phyloP scores from a whole-genome alignment of 1,140 invertebrate species.

The Cyclargus thomasi region DNA sequence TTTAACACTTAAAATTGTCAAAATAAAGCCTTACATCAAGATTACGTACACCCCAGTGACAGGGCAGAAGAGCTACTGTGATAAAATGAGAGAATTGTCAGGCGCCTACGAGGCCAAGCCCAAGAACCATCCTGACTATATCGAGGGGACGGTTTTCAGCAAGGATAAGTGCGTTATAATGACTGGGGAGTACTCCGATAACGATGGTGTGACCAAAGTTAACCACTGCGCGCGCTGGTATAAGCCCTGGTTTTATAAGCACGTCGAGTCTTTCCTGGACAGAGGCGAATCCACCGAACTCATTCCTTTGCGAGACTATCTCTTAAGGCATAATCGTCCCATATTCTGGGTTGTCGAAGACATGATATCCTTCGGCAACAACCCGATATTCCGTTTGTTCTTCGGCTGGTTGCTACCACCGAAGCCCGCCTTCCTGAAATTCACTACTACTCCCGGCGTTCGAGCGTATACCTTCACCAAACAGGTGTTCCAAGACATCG shows the following conservation, averaged over 20 bases:
- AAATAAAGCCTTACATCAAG: constrained; percentile 80
- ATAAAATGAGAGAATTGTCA: constrained; percentile 73
- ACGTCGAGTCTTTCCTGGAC: constrained; percentile 78
- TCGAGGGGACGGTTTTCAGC: constrained; percentile 84
- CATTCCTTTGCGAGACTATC: constrained; percentile 87
- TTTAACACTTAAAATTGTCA: constrained; percentile 85
- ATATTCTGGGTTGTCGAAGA: constrained; percentile 90
- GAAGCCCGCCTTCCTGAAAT: constrained; percentile 88
- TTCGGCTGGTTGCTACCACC: constrained; percentile 89
- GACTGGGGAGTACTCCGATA: constrained; percentile 77
- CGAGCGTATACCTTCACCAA: constrained; percentile 87
- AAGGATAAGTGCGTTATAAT: constrained; percentile 84
- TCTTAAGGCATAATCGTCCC: constrained; percentile 85
- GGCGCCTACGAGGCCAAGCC: constrained; percentile 71
- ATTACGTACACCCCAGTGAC: constrained; percentile 83
- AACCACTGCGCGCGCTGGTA: constrained; percentile 86
- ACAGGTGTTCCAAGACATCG: constrained; percentile 90
- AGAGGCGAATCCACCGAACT: constrained; percentile 77
- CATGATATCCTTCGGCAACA: constrained; percentile 91
- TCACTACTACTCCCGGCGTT: constrained; percentile 86
- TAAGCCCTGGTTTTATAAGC: constrained; percentile 92
- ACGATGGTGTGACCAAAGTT: constrained; percentile 63
- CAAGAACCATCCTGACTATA: constrained; percentile 83
- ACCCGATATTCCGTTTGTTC: constrained; percentile 82
- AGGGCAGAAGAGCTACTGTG: constrained; percentile 80